Base-by-base conservation (phyloP, 2,113 vertebrate species). In the Aegithalos caudatus region DNA sequence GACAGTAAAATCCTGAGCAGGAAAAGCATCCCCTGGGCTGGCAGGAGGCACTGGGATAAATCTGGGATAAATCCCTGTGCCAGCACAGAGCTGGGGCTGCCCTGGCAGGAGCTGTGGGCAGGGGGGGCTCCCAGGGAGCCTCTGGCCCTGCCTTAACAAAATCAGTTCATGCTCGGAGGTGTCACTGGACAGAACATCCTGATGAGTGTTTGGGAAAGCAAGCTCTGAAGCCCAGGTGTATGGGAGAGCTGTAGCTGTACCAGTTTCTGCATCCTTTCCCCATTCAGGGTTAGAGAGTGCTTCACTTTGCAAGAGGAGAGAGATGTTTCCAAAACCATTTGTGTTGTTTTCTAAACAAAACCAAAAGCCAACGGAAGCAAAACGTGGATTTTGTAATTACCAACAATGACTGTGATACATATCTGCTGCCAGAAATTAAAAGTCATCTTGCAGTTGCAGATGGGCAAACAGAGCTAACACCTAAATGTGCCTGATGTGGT, bases 121-220 rank as follows among this genome's bases (percentile, higher is more conserved):
- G 22, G 14, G 37, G 16, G 10, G 62, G 9, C 60, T 67, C n/a
- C 3, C 3, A 4, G 4, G 31, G 20, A 67, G 33, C 15, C 56
- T 54, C 44, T 69, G n/a, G 3, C 18, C 25, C 25, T 33, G 11
- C 21, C 22, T 5, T 13, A 33, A 8, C 6, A 9, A 20, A n/a
- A 9, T 2, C 1, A 6, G 4, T 42, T 21, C 16, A 20, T 60
- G 15, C 8, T 40, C 1, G 0, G 10, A 1, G 2, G 2, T 70
- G 47, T 40, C 67, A 10, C 33, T 16, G 47, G 35, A 3, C 61
- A 12, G 4, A 25, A 10, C 7, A 22, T 27, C 20, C 12, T 2
- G 4, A 1, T 8, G 51, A 27, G 5, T 48, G 21, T 29, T 51
- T 24, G 24, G 48, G 66, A 81, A 79, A 29, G 47, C 38, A n/a